phyloP scores from a whole-genome alignment of 2,113 vertebrate species.

The Elgaria multicarinata region DNA sequence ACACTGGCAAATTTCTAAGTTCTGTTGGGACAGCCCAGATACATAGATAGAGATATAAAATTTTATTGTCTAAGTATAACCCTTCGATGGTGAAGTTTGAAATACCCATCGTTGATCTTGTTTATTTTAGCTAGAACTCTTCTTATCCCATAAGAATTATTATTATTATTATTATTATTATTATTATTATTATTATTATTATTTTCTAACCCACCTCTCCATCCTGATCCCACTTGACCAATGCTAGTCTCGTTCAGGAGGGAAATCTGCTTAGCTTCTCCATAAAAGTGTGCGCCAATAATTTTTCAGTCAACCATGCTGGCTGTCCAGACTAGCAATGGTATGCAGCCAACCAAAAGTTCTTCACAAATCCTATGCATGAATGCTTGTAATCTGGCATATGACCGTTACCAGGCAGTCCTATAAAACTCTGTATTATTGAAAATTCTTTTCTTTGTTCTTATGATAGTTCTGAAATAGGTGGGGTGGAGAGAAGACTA shows the following conservation, averaged over 20 bases:
- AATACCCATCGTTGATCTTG: not conserved
- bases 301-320: not conserved
- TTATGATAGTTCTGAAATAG: not conserved
- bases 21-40: not conserved
- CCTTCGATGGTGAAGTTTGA: not conserved
- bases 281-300: not conserved
- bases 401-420: not conserved
- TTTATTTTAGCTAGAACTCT: not conserved
- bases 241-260: not conserved
- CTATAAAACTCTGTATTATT: not conserved
- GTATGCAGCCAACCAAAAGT: not conserved
- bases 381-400: not conserved
- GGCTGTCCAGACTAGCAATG: not conserved
- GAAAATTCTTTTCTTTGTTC: not conserved
- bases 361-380: not conserved
- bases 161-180: too few relatives aligned
- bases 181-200: too few relatives aligned
- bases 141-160: too few relatives aligned
- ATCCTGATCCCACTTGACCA: too few relatives aligned
- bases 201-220: too few relatives aligned
- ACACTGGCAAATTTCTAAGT: not conserved
- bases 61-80: not conserved
- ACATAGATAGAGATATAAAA: too few relatives aligned
- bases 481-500: not conserved
- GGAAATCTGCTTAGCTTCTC: not conserved